Evolutionary conservation across 2,113 vertebrate genomes (phyloP).

Genomic region (Clarias batrachus): DNA sequence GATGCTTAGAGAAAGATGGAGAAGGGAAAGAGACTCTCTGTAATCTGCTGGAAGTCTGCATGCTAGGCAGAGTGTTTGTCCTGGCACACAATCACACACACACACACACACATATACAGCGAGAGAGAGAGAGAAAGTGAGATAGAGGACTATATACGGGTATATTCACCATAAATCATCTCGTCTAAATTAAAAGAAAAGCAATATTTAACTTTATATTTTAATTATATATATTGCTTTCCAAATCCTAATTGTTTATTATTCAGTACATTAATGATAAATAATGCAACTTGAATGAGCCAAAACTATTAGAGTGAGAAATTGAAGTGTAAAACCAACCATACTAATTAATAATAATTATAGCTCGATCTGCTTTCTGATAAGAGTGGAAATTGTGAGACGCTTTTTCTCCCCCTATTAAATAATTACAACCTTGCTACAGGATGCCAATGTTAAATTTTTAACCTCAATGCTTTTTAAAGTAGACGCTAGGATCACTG

Average conservation of each 20-base stretch:
- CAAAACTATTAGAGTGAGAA: not conserved
- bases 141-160: not conserved
- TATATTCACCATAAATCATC: not conserved
- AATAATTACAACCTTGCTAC: no score
- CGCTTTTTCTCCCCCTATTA: not conserved
- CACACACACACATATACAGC: not conserved
- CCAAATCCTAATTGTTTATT: not conserved
- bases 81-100: constrained; percentile 4
- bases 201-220: not conserved
- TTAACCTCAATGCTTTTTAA: no score
- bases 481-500: no score
- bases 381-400: not conserved
- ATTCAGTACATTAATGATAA: not conserved
- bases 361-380: no score
- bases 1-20: not conserved
- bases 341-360: not conserved
- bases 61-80: constrained; percentile 7
- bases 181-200: not conserved
- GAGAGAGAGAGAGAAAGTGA: not conserved
- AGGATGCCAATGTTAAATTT: not conserved
- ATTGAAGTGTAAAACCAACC: not conserved
- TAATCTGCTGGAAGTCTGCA: constrained; percentile 14
- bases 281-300: not conserved
- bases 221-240: not conserved
- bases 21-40: not conserved